Percentiles rank a stretch among this genome's conserved stretches.
These are phyloP conservation scores for Haliclona indistincta DNA, from an alignment of 37 sponge, comb jelly and placozoan species.

Conservation along the genomic window DNA sequence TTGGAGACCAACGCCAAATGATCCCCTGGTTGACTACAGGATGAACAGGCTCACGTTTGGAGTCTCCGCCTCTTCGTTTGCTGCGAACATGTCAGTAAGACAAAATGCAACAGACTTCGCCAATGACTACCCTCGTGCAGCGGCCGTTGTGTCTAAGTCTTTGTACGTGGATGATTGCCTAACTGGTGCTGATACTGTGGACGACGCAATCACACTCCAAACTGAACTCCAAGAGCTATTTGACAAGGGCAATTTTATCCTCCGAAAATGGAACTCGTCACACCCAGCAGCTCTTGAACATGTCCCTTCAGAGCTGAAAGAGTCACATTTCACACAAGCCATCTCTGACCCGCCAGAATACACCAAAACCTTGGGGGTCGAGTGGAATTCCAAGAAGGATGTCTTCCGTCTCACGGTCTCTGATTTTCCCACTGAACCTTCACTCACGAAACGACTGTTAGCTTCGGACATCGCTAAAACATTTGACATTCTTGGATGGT, in stretches of 20 bases:
- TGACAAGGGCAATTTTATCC: neutral
- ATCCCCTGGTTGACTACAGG: constrained; percentile 13
- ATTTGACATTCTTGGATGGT: constrained; percentile 28
- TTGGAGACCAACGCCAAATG: constrained; percentile 4
- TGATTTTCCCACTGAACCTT: neutral
- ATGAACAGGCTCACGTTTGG: constrained; percentile 38
- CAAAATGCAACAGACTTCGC: constrained; percentile 16
- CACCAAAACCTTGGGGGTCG: constrained; percentile 30
- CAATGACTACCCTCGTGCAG: neutral
- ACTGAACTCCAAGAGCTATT: constrained; percentile 4
- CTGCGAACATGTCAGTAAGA: constrained; percentile 10
- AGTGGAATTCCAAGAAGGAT: constrained; percentile 25
- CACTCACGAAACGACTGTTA: constrained; percentile 16
- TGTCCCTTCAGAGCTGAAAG: too few relatives aligned
- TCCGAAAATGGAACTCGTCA: constrained; percentile 20
- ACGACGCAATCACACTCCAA: too few relatives aligned
- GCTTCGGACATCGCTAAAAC: constrained; percentile 29
- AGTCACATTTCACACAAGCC: neutral
- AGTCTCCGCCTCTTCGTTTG: constrained; percentile 21
- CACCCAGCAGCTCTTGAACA: neutral
- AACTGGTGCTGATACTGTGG: too few relatives aligned
- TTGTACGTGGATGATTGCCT: constrained; percentile 23
- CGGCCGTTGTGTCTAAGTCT: neutral
- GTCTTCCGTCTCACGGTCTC: too few relatives aligned
- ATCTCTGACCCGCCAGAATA: neutral